A percentile compares a stretch with the other conserved stretches of the same genome.
phyloP scores from a whole-genome alignment of 2,797 vertebrate genomes.

The Acanthornis magna region DNA sequence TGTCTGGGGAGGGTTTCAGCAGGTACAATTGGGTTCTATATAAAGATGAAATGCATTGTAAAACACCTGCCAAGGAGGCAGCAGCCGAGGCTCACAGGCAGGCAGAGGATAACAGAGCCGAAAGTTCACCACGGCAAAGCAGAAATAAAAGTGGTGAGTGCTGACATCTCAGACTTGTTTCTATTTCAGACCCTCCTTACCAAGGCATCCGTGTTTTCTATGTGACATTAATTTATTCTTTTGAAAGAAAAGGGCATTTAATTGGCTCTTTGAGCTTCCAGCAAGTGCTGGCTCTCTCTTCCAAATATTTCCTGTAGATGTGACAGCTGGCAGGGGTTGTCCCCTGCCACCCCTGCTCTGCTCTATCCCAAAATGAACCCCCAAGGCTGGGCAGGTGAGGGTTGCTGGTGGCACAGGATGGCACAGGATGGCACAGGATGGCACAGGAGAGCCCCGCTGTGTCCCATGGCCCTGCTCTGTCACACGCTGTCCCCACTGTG shows the following conservation, averaged over 20 bases:
- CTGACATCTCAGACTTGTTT: neutral
- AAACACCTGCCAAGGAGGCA: neutral
- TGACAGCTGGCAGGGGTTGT: neutral
- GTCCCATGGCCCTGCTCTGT: neutral
- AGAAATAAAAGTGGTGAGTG: neutral
- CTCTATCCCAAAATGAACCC: neutral
- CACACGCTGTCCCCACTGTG: too few relatives aligned
- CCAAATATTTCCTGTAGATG: neutral
- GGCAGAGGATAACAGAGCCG: neutral
- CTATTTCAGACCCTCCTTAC: neutral
- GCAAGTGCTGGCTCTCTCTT: neutral
- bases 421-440: neutral
- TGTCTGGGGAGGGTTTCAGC: neutral
- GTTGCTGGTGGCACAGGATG: neutral
- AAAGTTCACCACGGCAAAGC: neutral
- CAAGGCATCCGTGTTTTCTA: neutral
- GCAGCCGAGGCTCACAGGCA: neutral
- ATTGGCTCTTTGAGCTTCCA: neutral
- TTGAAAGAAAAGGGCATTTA: neutral
- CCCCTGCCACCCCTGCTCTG: neutral
- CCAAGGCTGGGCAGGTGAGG: neutral
- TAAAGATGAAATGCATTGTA: neutral
- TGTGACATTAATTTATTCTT: fast-evolving
- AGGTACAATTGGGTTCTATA: neutral
- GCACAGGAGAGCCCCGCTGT: neutral